Conservation (phyloP, 2,113 vertebrate genomes). For the Apteryx mantelli region DNA sequence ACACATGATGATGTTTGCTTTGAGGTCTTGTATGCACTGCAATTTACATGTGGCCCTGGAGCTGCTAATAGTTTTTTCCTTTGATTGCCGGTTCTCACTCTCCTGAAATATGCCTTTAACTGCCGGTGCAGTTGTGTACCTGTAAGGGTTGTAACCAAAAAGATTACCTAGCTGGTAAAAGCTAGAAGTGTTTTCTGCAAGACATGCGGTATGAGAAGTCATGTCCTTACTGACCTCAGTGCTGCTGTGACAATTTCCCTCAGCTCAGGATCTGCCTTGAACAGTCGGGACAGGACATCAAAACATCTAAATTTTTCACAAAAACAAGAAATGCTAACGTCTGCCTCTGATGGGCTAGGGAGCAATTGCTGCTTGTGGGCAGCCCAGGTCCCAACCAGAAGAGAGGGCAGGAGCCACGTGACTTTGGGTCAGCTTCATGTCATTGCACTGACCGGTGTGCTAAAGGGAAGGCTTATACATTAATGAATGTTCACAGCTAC, state of each 20-base stretch:
- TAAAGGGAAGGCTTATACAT: not conserved
- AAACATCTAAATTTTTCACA: too few relatives aligned
- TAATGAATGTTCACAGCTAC: not conserved
- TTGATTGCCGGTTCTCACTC: not conserved
- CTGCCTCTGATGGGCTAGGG: not conserved
- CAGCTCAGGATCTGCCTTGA: not conserved
- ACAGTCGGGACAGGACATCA: not conserved
- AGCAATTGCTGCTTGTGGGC: too few relatives aligned
- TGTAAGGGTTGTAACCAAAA: not conserved
- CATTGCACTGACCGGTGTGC: not conserved
- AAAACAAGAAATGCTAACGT: not conserved
- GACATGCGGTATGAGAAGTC: fast-evolving
- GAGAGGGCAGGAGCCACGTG: not conserved
- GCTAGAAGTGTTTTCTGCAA: not conserved
- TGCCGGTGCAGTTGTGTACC: not conserved
- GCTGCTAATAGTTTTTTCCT: not conserved
- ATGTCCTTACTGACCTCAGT: not conserved
- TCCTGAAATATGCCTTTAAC: not conserved
- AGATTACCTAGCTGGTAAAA: not conserved
- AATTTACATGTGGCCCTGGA: constrained; percentile 1
- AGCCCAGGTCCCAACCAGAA: not conserved
- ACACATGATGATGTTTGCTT: not conserved
- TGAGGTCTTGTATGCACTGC: not conserved
- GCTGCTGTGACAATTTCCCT: not conserved
- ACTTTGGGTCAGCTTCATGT: not conserved